These are phyloP conservation scores for Daboia siamensis DNA, from an alignment of 2,113 vertebrate species.

Conservation along the genomic window DNA sequence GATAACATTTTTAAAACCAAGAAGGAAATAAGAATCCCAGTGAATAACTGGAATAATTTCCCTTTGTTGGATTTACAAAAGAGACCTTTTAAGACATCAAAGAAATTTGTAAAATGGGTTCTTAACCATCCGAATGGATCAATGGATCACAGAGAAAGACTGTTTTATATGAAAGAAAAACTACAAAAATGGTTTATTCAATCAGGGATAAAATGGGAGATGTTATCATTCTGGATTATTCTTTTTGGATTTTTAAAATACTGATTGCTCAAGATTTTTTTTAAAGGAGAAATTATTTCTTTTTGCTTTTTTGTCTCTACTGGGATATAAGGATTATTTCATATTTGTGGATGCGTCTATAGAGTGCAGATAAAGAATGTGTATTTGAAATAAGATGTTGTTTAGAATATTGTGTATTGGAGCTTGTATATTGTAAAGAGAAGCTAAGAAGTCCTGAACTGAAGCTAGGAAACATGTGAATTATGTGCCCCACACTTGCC, in stretches of 20 bases:
- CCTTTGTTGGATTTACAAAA: neutral
- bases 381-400: neutral
- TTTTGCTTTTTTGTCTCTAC: neutral
- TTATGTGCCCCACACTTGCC: neutral
- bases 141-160: neutral
- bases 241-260: neutral
- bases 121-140: neutral
- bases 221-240: neutral
- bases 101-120: neutral
- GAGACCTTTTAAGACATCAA: neutral
- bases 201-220: neutral
- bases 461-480: neutral
- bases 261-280: neutral
- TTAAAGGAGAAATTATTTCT: neutral
- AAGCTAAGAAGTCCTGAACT: neutral
- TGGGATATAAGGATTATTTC: neutral
- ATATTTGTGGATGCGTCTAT: neutral
- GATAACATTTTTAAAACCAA: neutral
- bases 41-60: neutral
- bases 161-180: neutral
- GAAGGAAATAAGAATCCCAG: neutral
- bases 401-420: neutral
- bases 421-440: neutral
- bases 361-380: neutral
- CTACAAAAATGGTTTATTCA: neutral